A percentile compares a stretch with the other conserved stretches of the same genome.
Evolutionary conservation across 2,113 vertebrate species (phyloP).

Genomic region (Chrysochloris asiatica): DNA sequence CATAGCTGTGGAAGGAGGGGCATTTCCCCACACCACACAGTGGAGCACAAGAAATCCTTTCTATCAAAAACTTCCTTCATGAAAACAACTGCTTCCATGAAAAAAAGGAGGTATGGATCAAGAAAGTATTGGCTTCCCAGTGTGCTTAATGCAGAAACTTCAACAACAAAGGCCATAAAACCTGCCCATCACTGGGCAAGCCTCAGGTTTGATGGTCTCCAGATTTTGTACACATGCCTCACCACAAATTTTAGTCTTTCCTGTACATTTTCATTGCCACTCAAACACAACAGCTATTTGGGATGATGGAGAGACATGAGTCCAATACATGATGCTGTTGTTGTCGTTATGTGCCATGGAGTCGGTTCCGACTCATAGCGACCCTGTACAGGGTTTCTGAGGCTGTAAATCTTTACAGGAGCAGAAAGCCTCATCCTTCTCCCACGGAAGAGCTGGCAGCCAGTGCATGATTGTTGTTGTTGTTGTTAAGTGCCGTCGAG

Average conservation of each 20-base stretch:
- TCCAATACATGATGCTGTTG: too few relatives aligned
- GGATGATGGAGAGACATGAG: not conserved
- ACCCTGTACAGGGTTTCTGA: too few relatives aligned
- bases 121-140: not conserved
- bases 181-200: not conserved
- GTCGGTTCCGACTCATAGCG: too few relatives aligned
- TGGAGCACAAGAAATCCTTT: not conserved
- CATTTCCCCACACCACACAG: not conserved
- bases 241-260: not conserved
- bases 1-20: not conserved
- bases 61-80: not conserved
- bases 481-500: too few relatives aligned
- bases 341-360: too few relatives aligned
- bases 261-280: not conserved
- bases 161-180: slow-evolving; percentile 28
- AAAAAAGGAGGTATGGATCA: not conserved
- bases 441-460: too few relatives aligned
- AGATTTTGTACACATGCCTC: not conserved
- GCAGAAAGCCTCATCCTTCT: too few relatives aligned
- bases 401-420: too few relatives aligned
- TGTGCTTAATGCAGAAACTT: slow-evolving; percentile 51
- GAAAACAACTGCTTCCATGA: slow-evolving; percentile 18
- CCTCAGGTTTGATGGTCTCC: not conserved
- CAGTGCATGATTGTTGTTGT: too few relatives aligned
- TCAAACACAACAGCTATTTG: not conserved